These are phyloP conservation scores for Thamnophis elegans DNA, from an alignment of 2,797 vertebrate species.

Conservation along the genomic window DNA sequence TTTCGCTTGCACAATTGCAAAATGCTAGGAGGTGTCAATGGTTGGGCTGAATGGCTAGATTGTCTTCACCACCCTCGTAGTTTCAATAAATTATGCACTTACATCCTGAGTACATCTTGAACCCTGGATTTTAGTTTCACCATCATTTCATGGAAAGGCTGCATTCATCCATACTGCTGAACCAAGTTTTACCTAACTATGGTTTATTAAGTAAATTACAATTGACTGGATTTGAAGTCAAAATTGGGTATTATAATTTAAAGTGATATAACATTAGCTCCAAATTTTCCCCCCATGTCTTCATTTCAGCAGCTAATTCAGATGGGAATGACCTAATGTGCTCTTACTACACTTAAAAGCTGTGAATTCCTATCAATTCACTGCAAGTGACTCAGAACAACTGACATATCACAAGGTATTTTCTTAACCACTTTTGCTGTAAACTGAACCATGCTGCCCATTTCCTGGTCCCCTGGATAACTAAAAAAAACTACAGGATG, in stretches of 20 bases:
- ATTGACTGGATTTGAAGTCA: background rate
- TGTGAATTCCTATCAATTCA: background rate
- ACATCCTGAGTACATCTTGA: background rate
- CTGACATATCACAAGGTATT: background rate
- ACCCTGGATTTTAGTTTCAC: background rate
- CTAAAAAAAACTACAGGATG: background rate
- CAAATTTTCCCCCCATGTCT: background rate
- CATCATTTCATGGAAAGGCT: background rate
- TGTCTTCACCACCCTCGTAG: background rate
- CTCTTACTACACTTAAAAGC: background rate
- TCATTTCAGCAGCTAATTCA: background rate
- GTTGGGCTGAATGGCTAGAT: background rate
- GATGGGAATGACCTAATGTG: background rate
- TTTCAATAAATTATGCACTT: background rate
- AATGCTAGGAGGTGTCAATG: background rate
- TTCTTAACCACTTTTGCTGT: background rate
- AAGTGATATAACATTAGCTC: background rate
- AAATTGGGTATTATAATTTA: background rate
- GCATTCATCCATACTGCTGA: background rate
- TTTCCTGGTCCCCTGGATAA: background rate
- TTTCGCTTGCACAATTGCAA: background rate
- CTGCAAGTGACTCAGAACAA: background rate
- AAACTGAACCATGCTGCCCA: background rate
- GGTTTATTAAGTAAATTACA: background rate
- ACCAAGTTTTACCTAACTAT: background rate